Percentiles rank a stretch among this genome's conserved stretches.
phyloP scores from a whole-genome alignment of 2,113 vertebrate species.

The Psammodynastes pulverulentus region DNA sequence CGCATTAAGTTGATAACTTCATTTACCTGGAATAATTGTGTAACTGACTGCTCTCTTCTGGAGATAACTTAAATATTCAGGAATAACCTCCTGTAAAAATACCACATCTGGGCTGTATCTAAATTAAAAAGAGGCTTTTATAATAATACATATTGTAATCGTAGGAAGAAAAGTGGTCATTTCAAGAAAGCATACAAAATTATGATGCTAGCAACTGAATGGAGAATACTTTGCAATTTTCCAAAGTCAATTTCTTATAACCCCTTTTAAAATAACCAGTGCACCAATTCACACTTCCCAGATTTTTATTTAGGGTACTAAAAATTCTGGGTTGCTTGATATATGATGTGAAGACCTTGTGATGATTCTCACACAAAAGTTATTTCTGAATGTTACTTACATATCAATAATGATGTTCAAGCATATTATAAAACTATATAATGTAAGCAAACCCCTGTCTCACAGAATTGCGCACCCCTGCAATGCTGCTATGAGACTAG shows the following conservation, averaged over 20 bases:
- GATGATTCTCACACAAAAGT: not conserved
- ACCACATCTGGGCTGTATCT: constrained; percentile 92
- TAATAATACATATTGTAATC: not conserved
- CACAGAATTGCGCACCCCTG: not conserved
- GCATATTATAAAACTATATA: not conserved
- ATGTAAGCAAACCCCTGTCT: not conserved
- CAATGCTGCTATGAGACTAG: not conserved
- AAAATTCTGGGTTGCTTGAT: not conserved
- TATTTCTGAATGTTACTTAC: not conserved
- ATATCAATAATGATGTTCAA: not conserved
- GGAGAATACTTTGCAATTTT: not conserved
- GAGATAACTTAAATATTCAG: constrained; percentile 75
- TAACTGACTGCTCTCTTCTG: constrained; percentile 84
- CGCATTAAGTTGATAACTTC: not conserved
- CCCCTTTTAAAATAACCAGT: not conserved
- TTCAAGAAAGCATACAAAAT: not conserved
- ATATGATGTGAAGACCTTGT: not conserved
- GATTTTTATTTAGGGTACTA: not conserved
- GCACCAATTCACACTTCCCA: not conserved
- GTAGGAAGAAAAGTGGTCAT: not conserved
- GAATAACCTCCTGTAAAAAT: constrained; percentile 91
- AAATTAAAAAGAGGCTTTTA: constrained; percentile 41
- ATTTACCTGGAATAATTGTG: constrained; percentile 82
- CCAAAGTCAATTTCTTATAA: not conserved
- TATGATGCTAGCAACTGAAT: not conserved